These are phyloP conservation scores for Podocnemis expansa DNA, from an alignment of 2,113 vertebrate species.

Conservation along the genomic window DNA sequence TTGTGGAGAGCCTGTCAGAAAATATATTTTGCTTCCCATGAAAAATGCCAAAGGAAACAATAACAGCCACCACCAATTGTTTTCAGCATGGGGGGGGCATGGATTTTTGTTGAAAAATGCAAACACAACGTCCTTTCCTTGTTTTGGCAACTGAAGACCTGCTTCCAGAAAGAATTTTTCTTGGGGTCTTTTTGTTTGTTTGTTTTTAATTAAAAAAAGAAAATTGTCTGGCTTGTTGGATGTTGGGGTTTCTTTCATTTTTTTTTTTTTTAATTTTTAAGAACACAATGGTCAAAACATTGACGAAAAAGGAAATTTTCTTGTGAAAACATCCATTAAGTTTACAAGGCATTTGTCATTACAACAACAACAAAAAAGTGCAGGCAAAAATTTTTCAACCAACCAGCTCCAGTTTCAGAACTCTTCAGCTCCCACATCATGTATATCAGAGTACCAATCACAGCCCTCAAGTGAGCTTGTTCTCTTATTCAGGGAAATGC, in stretches of 20 bases:
- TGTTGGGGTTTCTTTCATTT: too few species aligned
- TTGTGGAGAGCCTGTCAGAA: background rate
- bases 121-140: background rate
- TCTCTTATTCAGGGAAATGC: constrained; percentile 53
- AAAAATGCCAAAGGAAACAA: background rate
- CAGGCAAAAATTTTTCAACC: constrained; percentile 26
- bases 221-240: background rate
- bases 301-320: background rate
- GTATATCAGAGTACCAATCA: background rate
- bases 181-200: too few species aligned
- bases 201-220: background rate
- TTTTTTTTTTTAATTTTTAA: background rate
- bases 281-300: background rate
- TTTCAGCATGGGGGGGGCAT: background rate
- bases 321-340: background rate
- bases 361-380: background rate
- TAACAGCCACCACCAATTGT: background rate
- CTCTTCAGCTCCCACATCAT: background rate
- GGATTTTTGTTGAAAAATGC: background rate
- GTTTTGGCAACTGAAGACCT: background rate
- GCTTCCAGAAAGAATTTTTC: background rate
- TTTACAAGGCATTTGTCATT: constrained; percentile 19
- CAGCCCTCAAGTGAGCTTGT: constrained; percentile 46
- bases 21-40: background rate
- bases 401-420: constrained; percentile 27